These are phyloP conservation scores for Anguilla obscura DNA, from an alignment of 2,797 vertebrate genomes.

Conservation along the genomic window DNA sequence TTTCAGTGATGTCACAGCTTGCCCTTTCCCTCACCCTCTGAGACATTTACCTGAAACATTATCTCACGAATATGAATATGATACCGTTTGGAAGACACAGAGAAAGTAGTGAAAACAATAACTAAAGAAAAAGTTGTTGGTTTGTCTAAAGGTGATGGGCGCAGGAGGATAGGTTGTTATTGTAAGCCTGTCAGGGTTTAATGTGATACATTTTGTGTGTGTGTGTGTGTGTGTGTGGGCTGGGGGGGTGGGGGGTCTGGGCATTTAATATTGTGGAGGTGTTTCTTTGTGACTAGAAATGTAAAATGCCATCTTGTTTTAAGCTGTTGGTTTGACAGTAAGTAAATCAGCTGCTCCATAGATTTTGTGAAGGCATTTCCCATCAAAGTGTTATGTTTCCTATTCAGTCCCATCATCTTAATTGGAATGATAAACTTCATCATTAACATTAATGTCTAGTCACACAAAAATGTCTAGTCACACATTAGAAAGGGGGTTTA, in stretches of 20 bases:
- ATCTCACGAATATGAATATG: background rate
- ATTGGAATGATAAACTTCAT: background rate
- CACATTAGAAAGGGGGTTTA: background rate
- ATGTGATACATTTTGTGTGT: background rate
- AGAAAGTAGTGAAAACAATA: background rate
- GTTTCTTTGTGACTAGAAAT: slow-evolving; percentile 13
- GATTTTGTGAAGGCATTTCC: background rate
- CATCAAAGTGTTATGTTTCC: background rate
- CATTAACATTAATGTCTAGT: background rate
- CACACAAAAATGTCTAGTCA: too few species aligned
- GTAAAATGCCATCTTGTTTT: background rate
- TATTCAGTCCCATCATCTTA: background rate
- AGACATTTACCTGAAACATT: background rate
- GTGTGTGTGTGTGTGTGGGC: background rate
- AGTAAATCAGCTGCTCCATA: background rate
- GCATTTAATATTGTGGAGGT: background rate
- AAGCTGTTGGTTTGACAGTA: background rate
- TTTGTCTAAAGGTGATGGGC: background rate
- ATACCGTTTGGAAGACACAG: slow-evolving; percentile 1
- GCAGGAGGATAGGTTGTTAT: background rate
- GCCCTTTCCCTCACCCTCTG: background rate
- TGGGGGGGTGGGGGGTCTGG: background rate
- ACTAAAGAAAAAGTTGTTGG: background rate
- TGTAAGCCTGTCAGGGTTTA: slow-evolving; percentile 17
- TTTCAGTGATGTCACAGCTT: background rate